Base-by-base conservation (phyloP, 2,888 invertebrate genomes). In the Monoplex corrugatus region DNA sequence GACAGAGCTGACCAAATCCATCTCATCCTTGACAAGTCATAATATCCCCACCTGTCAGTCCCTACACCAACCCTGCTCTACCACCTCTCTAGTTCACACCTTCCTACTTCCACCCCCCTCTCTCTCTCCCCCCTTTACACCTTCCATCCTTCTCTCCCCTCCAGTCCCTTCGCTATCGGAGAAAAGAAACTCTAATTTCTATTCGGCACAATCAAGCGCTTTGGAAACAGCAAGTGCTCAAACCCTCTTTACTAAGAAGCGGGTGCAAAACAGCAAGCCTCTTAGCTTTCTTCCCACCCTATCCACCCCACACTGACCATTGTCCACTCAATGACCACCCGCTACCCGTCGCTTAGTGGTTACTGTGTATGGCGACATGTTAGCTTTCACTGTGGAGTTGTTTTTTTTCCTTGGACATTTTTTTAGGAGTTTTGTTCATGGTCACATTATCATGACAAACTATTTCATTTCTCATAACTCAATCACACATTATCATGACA, bases 201-300 rank as follows among this genome's bases (percentile, higher is more conserved):
- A 75, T 35, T 38, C 16, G 75, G 35, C 75, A 75, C 35, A 68
- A n/a, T 28, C n/a, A n/a, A 68, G 68, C 16, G 68, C 32, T 68
- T 28, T 68, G 28, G 28, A 75, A 32, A 75, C 75, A 19, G 10
- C 75, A 75, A 35, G 75, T 16, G 2, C 75, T 75, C 75, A 75
- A 23, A 10, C 75, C 38, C 38, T 38, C 75, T 19, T n/a, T n/a
- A n/a, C n/a, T n/a, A n/a, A n/a, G n/a, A n/a, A n/a, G n/a, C n/a
- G 38, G 38, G 23, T 38, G 75, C 75, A 75, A 75, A 75, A 75
- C 75, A 75, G 75, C 75, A 35, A 75, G 38, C 75, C 75, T 75
- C 75, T 75, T 75, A 38, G 75, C 75, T 75, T 75, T 75, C 75
- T 38, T 35, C 38, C 35, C 1, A 10, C 35, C 75, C 75, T 38